Percentiles rank a stretch among this genome's conserved stretches.
phyloP scores from a whole-genome alignment of 2,113 vertebrate species.

The Laticauda colubrina region DNA sequence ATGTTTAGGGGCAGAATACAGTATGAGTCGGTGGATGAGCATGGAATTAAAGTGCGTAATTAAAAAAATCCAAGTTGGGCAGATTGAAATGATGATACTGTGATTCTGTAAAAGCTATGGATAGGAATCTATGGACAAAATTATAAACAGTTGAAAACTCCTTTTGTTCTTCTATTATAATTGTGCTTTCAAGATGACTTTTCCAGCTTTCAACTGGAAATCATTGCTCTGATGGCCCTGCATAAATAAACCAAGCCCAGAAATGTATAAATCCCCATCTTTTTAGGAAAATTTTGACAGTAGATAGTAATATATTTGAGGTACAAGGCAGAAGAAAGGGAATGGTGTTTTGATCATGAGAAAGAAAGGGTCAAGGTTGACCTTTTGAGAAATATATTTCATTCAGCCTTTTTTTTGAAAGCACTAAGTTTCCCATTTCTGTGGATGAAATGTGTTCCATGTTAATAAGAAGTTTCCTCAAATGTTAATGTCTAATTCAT shows the following conservation, averaged over 20 bases:
- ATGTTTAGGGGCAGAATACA: neutral
- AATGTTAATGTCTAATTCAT: constrained; percentile 50
- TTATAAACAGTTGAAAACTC: neutral
- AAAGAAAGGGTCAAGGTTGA: constrained; percentile 24
- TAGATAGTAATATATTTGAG: constrained; percentile 30
- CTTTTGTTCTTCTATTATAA: neutral
- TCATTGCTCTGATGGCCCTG: neutral
- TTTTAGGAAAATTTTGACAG: neutral
- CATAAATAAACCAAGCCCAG: neutral
- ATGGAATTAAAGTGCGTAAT: neutral
- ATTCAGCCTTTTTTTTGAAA: constrained; percentile 40
- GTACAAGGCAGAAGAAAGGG: constrained; percentile 25
- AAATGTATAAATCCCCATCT: neutral
- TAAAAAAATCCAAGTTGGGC: neutral
- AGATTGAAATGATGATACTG: neutral
- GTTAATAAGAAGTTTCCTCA: constrained; percentile 45
- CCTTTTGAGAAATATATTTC: constrained; percentile 42
- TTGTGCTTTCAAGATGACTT: neutral
- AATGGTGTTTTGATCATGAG: constrained; percentile 2
- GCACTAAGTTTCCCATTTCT: constrained; percentile 28
- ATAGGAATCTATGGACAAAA: neutral
- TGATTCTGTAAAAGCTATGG: neutral
- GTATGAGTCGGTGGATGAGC: too few relatives aligned
- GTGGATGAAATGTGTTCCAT: constrained; percentile 41
- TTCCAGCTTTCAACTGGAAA: neutral